These are phyloP conservation scores for Pangasius sanitwongsei DNA, from an alignment of 2,797 vertebrate species.

Conservation along the genomic window DNA sequence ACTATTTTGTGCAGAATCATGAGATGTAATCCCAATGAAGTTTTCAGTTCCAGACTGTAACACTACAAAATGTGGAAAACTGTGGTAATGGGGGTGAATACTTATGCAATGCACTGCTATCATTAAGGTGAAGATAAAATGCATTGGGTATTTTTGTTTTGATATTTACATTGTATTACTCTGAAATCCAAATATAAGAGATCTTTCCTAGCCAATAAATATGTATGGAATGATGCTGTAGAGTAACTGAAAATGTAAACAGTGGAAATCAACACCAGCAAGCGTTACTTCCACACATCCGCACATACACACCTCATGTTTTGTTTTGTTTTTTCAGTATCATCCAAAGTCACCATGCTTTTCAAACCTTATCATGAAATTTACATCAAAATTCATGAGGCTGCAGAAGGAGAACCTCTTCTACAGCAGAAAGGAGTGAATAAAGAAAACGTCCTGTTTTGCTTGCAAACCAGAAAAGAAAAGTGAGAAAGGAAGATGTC, in stretches of 20 bases:
- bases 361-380: conserved; percentile 30
- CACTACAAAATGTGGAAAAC: neutral
- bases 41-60: neutral
- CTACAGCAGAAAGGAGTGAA: conserved; percentile 46
- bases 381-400: conserved; percentile 33
- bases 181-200: neutral
- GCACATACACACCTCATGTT: neutral
- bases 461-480: conserved; percentile 44
- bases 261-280: neutral
- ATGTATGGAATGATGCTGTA: neutral
- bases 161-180: neutral
- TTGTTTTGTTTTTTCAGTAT: neutral
- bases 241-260: neutral
- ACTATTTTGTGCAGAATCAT: neutral
- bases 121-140: neutral
- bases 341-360: conserved; percentile 5
- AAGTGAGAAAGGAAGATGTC: conserved; percentile 52
- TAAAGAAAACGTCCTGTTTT: conserved; percentile 51
- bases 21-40: neutral
- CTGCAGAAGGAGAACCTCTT: conserved; percentile 15
- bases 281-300: neutral
- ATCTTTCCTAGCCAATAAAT: neutral
- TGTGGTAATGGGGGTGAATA: neutral
- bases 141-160: no score
- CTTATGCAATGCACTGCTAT: neutral